Conservation (phyloP, 2,797 vertebrate genomes). For the Psittacula derbiana region DNA sequence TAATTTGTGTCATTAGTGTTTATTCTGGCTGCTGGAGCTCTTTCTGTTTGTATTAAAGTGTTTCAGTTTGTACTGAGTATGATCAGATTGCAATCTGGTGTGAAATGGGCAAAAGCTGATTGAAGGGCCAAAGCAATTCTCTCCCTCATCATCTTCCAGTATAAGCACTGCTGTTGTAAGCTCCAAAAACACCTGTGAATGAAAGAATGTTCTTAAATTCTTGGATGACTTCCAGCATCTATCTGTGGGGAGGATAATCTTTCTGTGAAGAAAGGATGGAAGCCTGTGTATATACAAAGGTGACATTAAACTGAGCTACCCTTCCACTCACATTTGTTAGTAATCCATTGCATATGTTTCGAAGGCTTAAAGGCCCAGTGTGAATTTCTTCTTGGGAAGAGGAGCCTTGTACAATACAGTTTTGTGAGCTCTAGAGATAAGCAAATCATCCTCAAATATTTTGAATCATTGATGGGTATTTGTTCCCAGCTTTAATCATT, state of each 20-base stretch:
- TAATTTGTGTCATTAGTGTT: slow-evolving; percentile 8
- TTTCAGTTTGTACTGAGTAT: slow-evolving; percentile 13
- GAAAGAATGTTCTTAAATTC: slow-evolving; percentile 39
- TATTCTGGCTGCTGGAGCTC: background rate
- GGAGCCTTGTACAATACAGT: background rate
- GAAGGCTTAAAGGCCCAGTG: background rate
- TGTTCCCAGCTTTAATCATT: background rate
- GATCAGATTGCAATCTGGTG: slow-evolving; percentile 22
- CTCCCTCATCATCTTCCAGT: slow-evolving; percentile 46
- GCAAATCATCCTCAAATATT: slow-evolving; percentile 25
- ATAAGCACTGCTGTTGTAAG: slow-evolving; percentile 31
- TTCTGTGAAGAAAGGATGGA: slow-evolving; percentile 16
- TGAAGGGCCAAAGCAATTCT: slow-evolving; percentile 45
- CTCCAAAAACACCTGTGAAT: slow-evolving; percentile 43
- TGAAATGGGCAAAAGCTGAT: slow-evolving; percentile 22
- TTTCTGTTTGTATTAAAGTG: slow-evolving; percentile 12
- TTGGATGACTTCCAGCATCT: slow-evolving; percentile 49
- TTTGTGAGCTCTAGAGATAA: background rate
- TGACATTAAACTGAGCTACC: slow-evolving; percentile 12
- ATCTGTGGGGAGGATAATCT: slow-evolving; percentile 24
- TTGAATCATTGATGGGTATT: slow-evolving; percentile 39
- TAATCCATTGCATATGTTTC: background rate
- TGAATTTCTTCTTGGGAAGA: background rate
- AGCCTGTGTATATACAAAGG: background rate
- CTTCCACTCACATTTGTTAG: slow-evolving; percentile 17